phyloP scores from a whole-genome alignment of 2,888 invertebrate species.

The Drosophila pegasa region DNA sequence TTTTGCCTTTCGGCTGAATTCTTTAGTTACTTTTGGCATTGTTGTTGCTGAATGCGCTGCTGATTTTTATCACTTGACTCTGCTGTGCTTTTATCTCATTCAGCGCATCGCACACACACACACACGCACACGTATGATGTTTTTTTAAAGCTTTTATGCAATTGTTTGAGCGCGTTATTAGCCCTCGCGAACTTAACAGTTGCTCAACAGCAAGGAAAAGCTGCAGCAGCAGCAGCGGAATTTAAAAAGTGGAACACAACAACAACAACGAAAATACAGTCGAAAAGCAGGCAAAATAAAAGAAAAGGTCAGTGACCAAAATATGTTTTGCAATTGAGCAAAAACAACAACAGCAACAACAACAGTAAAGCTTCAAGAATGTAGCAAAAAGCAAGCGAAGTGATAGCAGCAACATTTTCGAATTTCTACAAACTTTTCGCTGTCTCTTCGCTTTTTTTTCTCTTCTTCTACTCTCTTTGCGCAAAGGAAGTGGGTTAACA shows the following conservation, averaged over 20 bases:
- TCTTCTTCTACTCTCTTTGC: slow-evolving; percentile 15
- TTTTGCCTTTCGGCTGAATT: slow-evolving; percentile 40
- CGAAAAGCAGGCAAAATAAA: slow-evolving; percentile 66
- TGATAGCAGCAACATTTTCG: slow-evolving; percentile 50
- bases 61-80: slow-evolving; percentile 70
- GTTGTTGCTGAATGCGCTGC: slow-evolving; percentile 53
- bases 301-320: slow-evolving; percentile 85
- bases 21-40: slow-evolving; percentile 36
- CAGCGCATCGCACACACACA: slow-evolving; percentile 24
- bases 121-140: slow-evolving; percentile 2
- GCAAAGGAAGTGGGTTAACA: slow-evolving; percentile 54
- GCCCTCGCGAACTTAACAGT: slow-evolving; percentile 42
- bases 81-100: slow-evolving; percentile 48
- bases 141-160: slow-evolving; percentile 24
- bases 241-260: slow-evolving; percentile 73
- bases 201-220: slow-evolving; percentile 46
- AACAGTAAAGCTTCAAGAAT: slow-evolving; percentile 55
- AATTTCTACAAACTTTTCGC: slow-evolving; percentile 43
- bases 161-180: slow-evolving; percentile 23
- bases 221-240: slow-evolving; percentile 45
- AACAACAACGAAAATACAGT: slow-evolving; percentile 56
- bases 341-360: slow-evolving; percentile 42
- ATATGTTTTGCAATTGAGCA: slow-evolving; percentile 81
- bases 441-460: slow-evolving; percentile 22
- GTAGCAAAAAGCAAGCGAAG: slow-evolving; percentile 61